Evolutionary conservation across 2,888 invertebrate species (phyloP).

Genomic region (Hirtodrosophila confusa): DNA sequence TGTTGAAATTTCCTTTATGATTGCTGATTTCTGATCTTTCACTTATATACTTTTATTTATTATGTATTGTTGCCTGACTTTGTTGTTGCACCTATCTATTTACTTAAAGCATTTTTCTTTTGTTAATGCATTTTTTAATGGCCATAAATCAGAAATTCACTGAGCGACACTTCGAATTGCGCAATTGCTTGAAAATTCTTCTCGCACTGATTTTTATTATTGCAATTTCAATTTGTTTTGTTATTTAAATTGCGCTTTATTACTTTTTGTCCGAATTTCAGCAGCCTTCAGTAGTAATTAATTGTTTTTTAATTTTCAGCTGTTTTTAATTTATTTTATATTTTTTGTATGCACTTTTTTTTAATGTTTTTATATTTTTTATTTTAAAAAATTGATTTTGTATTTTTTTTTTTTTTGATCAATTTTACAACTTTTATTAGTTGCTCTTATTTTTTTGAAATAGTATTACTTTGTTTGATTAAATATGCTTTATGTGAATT

Average conservation of each 20-base stretch:
- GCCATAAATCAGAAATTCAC: slow-evolving; percentile 37
- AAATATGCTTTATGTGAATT: too few relatives aligned
- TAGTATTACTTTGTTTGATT: too few relatives aligned
- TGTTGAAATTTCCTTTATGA: slow-evolving; percentile 5
- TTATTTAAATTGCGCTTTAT: slow-evolving; percentile 7
- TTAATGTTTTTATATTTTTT: too few relatives aligned
- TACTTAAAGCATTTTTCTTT: slow-evolving; percentile 43
- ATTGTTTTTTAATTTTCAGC: neutral
- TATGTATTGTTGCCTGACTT: slow-evolving; percentile 17
- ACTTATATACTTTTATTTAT: neutral
- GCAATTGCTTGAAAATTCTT: slow-evolving; percentile 11
- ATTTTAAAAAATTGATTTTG: too few relatives aligned
- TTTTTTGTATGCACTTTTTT: too few relatives aligned
- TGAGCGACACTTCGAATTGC: slow-evolving; percentile 31
- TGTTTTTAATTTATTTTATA: neutral
- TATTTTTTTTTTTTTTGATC: too few relatives aligned
- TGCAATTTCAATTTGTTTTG: slow-evolving; percentile 2
- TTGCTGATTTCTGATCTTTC: too few relatives aligned
- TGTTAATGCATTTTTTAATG: slow-evolving; percentile 42
- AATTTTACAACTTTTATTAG: too few relatives aligned
- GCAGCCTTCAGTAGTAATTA: neutral
- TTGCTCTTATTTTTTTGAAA: too few relatives aligned
- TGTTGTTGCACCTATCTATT: slow-evolving; percentile 41
- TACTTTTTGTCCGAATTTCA: neutral
- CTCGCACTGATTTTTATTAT: slow-evolving; percentile 4